phyloP scores from a whole-genome alignment of 2,797 vertebrate species.

The Megaceryle alcyon region DNA sequence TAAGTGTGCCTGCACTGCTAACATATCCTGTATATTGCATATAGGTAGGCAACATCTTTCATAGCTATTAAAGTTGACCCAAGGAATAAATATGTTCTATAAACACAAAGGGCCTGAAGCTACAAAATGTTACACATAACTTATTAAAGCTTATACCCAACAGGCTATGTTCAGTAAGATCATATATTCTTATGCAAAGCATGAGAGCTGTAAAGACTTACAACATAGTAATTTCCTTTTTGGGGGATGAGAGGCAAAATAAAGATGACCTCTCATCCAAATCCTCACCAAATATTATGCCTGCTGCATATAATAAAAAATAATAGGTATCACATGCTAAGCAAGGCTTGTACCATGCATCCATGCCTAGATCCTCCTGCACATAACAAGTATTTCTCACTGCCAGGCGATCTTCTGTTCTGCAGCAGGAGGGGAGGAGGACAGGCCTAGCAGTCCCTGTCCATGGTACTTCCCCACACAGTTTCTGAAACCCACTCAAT shows the following conservation, averaged over 20 bases:
- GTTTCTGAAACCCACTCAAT: not conserved
- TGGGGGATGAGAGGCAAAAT: not conserved
- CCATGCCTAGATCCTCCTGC: not conserved
- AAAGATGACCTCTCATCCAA: not conserved
- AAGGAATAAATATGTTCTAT: not conserved
- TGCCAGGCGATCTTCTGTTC: not conserved
- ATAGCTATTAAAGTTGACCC: not conserved
- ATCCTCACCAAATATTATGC: not conserved
- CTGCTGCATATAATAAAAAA: not conserved
- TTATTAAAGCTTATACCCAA: not conserved
- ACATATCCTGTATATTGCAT: not conserved
- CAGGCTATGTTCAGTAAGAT: not conserved
- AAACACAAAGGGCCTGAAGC: not conserved
- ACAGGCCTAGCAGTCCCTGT: not conserved
- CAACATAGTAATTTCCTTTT: not conserved
- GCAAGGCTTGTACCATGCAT: no score
- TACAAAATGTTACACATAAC: not conserved
- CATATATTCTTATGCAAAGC: not conserved
- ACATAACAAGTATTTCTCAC: fast-evolving
- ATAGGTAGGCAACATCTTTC: not conserved
- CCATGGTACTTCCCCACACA: not conserved
- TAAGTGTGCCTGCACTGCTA: not conserved
- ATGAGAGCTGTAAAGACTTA: not conserved
- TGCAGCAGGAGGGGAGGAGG: not conserved
- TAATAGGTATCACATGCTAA: not conserved